A percentile compares a stretch with the other conserved stretches of the same genome.
Conservation (phyloP, 2,797 vertebrate species). For the Tolypeutes matacus region DNA sequence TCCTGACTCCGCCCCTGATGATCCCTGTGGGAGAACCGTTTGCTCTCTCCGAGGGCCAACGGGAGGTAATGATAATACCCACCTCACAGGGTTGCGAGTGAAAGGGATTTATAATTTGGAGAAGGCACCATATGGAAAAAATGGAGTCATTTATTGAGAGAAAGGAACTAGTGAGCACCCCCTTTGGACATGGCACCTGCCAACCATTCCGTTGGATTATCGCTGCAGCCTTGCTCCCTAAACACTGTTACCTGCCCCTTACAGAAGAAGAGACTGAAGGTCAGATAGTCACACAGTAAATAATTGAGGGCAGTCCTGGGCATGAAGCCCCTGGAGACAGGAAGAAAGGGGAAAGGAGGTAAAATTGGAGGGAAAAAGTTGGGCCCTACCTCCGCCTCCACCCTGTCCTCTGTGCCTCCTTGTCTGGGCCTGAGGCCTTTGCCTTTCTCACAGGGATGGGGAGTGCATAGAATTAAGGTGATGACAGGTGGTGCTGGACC, state of each 20-base stretch:
- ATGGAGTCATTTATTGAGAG: neutral
- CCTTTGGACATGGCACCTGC: constrained; percentile 16
- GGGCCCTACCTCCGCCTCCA: neutral
- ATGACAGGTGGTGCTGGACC: too few species aligned
- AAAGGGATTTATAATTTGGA: neutral
- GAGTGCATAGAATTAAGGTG: neutral
- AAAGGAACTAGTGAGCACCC: neutral
- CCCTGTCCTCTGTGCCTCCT: neutral
- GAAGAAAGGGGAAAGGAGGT: neutral
- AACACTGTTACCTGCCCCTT: neutral
- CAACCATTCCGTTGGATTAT: neutral
- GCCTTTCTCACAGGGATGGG: neutral
- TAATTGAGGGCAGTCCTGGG: neutral
- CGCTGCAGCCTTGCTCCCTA: neutral
- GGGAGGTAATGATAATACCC: neutral
- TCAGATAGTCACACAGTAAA: neutral
- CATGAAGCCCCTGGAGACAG: neutral
- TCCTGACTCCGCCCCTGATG: neutral
- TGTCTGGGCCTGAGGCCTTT: neutral
- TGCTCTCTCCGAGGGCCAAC: neutral
- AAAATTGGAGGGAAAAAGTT: neutral
- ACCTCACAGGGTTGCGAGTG: neutral
- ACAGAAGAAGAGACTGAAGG: neutral
- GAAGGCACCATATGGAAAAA: neutral
- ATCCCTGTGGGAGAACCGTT: neutral